Base-by-base conservation (phyloP, 1,140 invertebrate species). In the Bathynomus jamesi region DNA sequence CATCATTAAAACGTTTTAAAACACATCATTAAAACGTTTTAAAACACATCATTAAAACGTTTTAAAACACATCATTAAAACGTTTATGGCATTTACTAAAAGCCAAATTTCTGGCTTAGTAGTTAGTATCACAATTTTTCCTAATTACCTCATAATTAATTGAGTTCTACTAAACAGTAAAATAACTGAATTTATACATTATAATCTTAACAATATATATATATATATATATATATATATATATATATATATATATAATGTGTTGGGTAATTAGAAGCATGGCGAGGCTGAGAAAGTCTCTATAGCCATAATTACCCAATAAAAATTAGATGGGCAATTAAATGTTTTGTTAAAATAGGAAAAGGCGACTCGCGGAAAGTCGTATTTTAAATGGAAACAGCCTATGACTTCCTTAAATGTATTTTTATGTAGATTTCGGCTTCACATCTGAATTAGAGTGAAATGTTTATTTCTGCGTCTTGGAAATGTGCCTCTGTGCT, bases 261-360 rank as follows among this genome's bases (percentile, higher is more conserved):
- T 3, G 30, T 13, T 29, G 28, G 4, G n/a, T 21, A 30, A 25
- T 28, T 27, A 63, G 24, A 63, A 27, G 62, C 24, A 63, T 25
- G 28, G 62, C 62, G 17, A 63, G 62, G 21, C 62, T 27, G 62
- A 63, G 62, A 28, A 28, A 25, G 62, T 25, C 62, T 53, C 40
- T 53, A 53, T 53, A 53, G 40, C 40, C 40, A 53, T 53, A 53
- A 53, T 53, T 53, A 53, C 40, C 11, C 40, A 17, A 53, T 53
- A 53, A 53, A 53, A 53, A 53, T 53, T 53, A 53, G 40, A 53
- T 53, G 40, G 40, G 40, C 40, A 53, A 53, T 53, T 53, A 53
- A 53, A 53, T 53, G 40, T 53, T 53, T 53, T 53, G 40, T 53
- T 53, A 53, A 5, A 5, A 53, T 3, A 3, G 5, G 40, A 53